These are phyloP conservation scores for Nibea albiflora DNA, from an alignment of 2,113 vertebrate species.

Conservation along the genomic window DNA sequence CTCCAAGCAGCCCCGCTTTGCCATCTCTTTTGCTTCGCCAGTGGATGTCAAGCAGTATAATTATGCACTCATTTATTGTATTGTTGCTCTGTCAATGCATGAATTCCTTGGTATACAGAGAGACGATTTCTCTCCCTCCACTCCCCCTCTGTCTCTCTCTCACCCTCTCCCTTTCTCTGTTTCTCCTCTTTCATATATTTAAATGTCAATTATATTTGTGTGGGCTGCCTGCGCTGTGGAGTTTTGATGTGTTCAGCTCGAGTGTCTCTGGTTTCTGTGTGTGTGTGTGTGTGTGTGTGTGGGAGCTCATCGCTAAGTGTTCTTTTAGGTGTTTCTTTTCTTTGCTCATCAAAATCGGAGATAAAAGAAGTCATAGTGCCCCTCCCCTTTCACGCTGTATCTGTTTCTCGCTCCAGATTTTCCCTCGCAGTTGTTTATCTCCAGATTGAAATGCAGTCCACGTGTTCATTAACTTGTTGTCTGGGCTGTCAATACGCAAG, in stretches of 20 bases:
- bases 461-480: constrained; percentile 35
- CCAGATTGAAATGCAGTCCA: constrained; percentile 7
- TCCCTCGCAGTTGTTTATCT: constrained; percentile 33
- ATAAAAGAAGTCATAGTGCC: constrained; percentile 53
- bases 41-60: constrained; percentile 78
- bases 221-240: constrained; percentile 61
- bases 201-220: constrained; percentile 82
- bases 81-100: constrained; percentile 80
- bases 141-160: constrained; percentile 37
- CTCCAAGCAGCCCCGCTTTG: constrained; percentile 53
- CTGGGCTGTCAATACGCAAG: constrained; percentile 23
- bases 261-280: constrained; percentile 54
- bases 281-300: constrained; percentile 33
- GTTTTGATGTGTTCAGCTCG: constrained; percentile 71
- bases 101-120: constrained; percentile 69
- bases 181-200: constrained; percentile 71
- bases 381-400: constrained; percentile 35
- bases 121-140: constrained; percentile 62
- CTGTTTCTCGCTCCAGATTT: constrained; percentile 33
- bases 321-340: constrained; percentile 62
- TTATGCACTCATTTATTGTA: constrained; percentile 80
- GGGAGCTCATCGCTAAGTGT: constrained; percentile 68
- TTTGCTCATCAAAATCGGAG: constrained; percentile 64
- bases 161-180: constrained; percentile 60
- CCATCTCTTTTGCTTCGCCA: constrained; percentile 69